Evolutionary conservation across 2,888 invertebrate species (phyloP).

Genomic region (Tenthredo notha): DNA sequence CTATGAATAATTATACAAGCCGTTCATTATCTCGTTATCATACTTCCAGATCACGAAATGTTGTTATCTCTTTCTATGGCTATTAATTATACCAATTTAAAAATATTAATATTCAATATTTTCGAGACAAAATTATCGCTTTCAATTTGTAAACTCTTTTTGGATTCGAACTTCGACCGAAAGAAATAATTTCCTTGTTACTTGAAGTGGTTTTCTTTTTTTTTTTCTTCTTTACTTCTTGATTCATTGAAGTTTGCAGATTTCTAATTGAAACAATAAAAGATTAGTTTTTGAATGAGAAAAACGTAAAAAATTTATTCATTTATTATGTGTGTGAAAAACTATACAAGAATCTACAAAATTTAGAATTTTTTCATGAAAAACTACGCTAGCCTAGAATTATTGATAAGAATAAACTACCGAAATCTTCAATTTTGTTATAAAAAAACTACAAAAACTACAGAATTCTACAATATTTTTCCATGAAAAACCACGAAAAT

Average conservation of each 20-base stretch:
- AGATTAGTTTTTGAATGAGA: too few species aligned
- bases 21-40: conserved; percentile 1
- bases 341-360: too few species aligned
- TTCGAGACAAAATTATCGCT: neutral
- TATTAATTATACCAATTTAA: neutral
- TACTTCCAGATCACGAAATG: neutral
- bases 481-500: too few species aligned
- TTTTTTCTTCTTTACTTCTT: neutral
- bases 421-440: too few species aligned
- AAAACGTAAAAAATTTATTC: too few species aligned
- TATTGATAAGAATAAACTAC: too few species aligned
- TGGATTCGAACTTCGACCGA: neutral
- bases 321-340: too few species aligned
- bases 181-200: neutral
- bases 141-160: neutral
- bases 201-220: neutral
- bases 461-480: too few species aligned
- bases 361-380: too few species aligned
- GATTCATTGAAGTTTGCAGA: neutral
- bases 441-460: too few species aligned
- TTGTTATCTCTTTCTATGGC: neutral
- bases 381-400: too few species aligned
- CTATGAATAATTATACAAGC: conserved; percentile 32
- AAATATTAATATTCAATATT: neutral
- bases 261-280: neutral